phyloP scores from a whole-genome alignment of 2,113 vertebrate genomes.

The Theropithecus gelada region DNA sequence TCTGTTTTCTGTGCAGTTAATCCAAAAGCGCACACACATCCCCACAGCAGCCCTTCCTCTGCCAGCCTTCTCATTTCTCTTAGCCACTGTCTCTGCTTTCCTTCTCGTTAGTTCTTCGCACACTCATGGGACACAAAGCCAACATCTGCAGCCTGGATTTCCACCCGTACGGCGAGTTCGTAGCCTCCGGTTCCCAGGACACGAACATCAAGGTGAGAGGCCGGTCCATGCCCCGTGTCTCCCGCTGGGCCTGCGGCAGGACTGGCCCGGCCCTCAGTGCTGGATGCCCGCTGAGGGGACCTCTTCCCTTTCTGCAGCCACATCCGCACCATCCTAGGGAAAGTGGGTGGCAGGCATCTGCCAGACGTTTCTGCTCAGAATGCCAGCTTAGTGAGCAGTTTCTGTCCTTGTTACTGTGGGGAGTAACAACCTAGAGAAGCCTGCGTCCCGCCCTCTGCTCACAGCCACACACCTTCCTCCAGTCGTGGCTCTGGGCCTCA shows the following conservation, averaged over 20 bases:
- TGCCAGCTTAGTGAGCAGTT: not conserved
- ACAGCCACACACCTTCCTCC: not conserved
- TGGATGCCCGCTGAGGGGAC: not conserved
- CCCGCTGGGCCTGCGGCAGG: not conserved
- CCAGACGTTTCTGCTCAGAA: not conserved
- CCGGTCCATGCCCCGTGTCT: too few species aligned
- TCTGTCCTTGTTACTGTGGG: not conserved
- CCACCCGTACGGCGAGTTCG: slow-evolving; percentile 93
- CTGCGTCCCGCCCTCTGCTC: not conserved
- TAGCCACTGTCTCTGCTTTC: not conserved
- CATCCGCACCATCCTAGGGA: not conserved
- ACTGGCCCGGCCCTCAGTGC: accelerated
- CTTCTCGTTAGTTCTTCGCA: slow-evolving; percentile 89
- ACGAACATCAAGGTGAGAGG: slow-evolving; percentile 94
- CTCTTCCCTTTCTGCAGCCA: not conserved
- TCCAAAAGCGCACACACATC: accelerated
- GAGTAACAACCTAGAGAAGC: not conserved
- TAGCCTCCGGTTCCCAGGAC: slow-evolving; percentile 96
- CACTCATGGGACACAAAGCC: slow-evolving; percentile 94
- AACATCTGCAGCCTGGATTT: slow-evolving; percentile 96
- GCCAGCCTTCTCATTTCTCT: accelerated
- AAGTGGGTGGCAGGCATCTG: not conserved
- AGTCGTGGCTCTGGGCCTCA: too few species aligned
- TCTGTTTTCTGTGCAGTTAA: not conserved
- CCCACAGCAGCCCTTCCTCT: accelerated